A percentile compares a stretch with the other conserved stretches of the same genome.
Evolutionary conservation across 2,888 invertebrate genomes (phyloP).

Genomic region (Scelioninae gen. 1): DNA sequence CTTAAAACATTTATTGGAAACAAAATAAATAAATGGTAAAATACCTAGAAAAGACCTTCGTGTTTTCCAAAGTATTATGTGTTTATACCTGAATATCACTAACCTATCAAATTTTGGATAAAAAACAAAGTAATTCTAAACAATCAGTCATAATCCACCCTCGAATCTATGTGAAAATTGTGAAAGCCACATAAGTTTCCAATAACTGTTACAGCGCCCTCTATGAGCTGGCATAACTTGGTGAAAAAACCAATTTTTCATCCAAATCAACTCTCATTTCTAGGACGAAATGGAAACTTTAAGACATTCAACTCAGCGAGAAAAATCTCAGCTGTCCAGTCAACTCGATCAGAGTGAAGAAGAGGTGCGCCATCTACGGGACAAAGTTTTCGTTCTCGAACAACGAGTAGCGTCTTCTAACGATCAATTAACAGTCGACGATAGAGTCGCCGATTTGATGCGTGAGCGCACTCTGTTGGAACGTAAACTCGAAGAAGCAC

Average conservation of each 20-base stretch:
- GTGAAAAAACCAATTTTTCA: too few relatives aligned
- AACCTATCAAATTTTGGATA: too few relatives aligned
- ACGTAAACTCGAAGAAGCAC: conserved; percentile 92
- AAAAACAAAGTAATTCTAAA: too few relatives aligned
- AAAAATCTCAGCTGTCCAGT: conserved; percentile 88
- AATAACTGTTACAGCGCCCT: too few relatives aligned
- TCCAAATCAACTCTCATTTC: conserved; percentile 70
- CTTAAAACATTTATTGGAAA: not conserved
- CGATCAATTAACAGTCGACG: conserved; percentile 85
- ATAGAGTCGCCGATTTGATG: conserved; percentile 86
- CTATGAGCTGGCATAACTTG: too few relatives aligned
- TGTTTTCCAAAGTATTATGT: too few relatives aligned
- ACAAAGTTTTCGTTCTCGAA: conserved; percentile 86
- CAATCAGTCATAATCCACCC: too few relatives aligned
- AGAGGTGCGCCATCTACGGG: conserved; percentile 89
- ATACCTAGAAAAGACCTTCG: too few relatives aligned
- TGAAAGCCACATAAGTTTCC: too few relatives aligned
- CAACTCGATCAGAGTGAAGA: conserved; percentile 91
- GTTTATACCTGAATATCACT: too few relatives aligned
- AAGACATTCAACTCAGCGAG: conserved; percentile 90
- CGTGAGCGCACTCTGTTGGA: conserved; percentile 89
- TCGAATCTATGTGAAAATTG: too few relatives aligned
- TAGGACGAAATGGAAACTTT: conserved; percentile 92
- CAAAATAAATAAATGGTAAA: too few relatives aligned
- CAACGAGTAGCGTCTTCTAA: conserved; percentile 83